A percentile compares a stretch with the other conserved stretches of the same genome.
Conservation (phyloP, 2,113 vertebrate species). For the Zingel zingel region DNA sequence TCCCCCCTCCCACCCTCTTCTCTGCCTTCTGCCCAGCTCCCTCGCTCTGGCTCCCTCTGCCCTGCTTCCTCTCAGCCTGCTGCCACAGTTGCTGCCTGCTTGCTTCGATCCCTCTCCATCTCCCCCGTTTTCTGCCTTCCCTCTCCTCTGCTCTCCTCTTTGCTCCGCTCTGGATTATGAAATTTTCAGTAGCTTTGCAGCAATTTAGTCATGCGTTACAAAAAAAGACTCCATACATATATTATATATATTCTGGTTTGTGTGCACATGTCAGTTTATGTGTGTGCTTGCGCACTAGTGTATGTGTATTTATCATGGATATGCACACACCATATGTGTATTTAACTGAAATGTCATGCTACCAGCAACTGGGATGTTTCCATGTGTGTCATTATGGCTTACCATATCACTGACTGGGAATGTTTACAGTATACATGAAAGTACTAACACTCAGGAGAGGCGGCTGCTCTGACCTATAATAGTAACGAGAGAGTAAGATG, state of each 20-base stretch:
- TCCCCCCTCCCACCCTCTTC: conserved; percentile 23
- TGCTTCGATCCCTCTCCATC: conserved; percentile 48
- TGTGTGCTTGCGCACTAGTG: conserved; percentile 18
- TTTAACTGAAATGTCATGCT: conserved; percentile 51
- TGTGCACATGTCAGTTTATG: background rate
- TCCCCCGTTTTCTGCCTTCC: conserved; percentile 37
- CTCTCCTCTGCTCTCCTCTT: conserved; percentile 42
- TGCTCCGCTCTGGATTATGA: conserved; percentile 77
- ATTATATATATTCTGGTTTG: conserved; percentile 19
- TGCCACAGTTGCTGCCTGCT: conserved; percentile 68
- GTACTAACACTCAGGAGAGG: background rate
- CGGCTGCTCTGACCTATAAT: conserved; percentile 43
- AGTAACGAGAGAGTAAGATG: conserved; percentile 16
- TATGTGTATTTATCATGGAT: conserved; percentile 17
- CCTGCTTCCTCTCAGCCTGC: conserved; percentile 67
- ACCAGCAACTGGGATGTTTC: conserved; percentile 35
- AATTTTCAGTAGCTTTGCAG: conserved; percentile 85
- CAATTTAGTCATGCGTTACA: conserved; percentile 77
- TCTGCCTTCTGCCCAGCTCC: conserved; percentile 39
- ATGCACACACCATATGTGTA: conserved; percentile 21
- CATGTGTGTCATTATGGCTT: conserved; percentile 39
- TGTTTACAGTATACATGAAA: conserved; percentile 33
- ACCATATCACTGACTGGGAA: conserved; percentile 20
- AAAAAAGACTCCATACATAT: conserved; percentile 55
- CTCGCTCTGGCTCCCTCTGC: conserved; percentile 45